These are phyloP conservation scores for Caenorhabditis sp. DNA, from an alignment of 2,888 invertebrate genomes.

Conservation along the genomic window DNA sequence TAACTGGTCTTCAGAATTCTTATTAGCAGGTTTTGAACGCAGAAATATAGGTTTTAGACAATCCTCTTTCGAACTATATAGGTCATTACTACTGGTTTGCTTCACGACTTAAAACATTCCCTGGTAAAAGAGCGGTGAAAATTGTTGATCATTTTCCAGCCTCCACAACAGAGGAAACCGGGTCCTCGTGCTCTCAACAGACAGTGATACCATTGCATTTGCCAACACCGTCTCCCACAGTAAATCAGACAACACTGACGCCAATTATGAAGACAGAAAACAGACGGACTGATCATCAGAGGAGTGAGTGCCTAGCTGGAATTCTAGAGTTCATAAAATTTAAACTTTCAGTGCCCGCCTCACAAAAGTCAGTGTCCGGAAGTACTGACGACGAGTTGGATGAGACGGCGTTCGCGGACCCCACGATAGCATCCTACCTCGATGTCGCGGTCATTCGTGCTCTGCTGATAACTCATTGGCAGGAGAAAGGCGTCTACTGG, in stretches of 20 bases:
- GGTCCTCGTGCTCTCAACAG: conserved; percentile 78
- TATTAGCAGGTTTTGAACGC: too few relatives aligned
- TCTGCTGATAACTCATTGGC: conserved; percentile 96
- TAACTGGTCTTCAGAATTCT: too few relatives aligned
- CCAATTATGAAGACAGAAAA: conserved; percentile 22
- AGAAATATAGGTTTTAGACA: too few relatives aligned
- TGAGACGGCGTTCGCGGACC: conserved; percentile 65
- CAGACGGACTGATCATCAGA: conserved; percentile 44
- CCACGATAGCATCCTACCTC: conserved; percentile 90
- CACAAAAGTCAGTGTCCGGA: conserved; percentile 45
- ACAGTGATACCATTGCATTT: conserved; percentile 69
- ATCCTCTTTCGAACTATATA: too few relatives aligned
- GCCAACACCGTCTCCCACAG: neutral
- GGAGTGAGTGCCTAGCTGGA: conserved; percentile 11
- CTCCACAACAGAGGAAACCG: conserved; percentile 73
- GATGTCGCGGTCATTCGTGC: conserved; percentile 97
- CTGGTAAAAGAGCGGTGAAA: too few relatives aligned
- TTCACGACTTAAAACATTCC: too few relatives aligned
- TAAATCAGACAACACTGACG: neutral
- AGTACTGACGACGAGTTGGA: conserved; percentile 71
- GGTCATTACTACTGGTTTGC: too few relatives aligned
- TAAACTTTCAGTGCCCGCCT: conserved; percentile 45
- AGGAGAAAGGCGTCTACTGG: conserved; percentile 98
- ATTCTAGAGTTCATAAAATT: neutral
- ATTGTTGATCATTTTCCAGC: too few relatives aligned